Evolutionary conservation across 2,888 invertebrate species (phyloP), one percentile per base, ranked within the genome.

Genomic region (Cantharis lateralis): DNA sequence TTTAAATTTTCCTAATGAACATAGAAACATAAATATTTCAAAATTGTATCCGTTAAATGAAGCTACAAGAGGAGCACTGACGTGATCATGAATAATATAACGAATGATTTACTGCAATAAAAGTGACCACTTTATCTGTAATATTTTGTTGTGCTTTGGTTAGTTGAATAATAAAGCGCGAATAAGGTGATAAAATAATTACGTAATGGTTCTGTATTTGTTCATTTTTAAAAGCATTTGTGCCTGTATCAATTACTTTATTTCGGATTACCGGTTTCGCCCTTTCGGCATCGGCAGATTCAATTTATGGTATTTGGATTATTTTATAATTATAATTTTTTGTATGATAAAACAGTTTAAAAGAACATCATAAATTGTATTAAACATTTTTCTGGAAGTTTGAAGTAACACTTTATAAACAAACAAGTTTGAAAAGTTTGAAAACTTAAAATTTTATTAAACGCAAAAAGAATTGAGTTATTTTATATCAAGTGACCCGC

Each of bases 91-190:
- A 70, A 70, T 61, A 70, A 70, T 48, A 20, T 70, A 70, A 66
- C 64, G 64, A 70, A 61, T 70, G 70, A 70, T 70, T 70, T 48
- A 70, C 70, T 70, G 15, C 15, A 18, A 70, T 70, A 70, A 61
- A 70, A 70, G 61, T 70, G 18, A 24, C 61, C 16, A 32, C 32
- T 69, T 32, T 69, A 69, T 70, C 61, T 15, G 15, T 32, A 48
- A 32, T 32, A 28, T 18, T 70, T 70, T 70, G 48, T 70, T 70
- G 18, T 48, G 20, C 15, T 61, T 61, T 48, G 20, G 64, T 66
- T 66, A 15, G 24, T 66, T 10, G 64, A 66, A 66, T 66, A 66
- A 66, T 66, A 20, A 66, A 24, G 20, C 24, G 64, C 11, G 24
- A 66, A 20, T 13, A 66, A 13, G 18, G 24, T 13, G 64, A 66